phyloP scores from a whole-genome alignment of 2,888 invertebrate genomes.

The Ceramica pisi region DNA sequence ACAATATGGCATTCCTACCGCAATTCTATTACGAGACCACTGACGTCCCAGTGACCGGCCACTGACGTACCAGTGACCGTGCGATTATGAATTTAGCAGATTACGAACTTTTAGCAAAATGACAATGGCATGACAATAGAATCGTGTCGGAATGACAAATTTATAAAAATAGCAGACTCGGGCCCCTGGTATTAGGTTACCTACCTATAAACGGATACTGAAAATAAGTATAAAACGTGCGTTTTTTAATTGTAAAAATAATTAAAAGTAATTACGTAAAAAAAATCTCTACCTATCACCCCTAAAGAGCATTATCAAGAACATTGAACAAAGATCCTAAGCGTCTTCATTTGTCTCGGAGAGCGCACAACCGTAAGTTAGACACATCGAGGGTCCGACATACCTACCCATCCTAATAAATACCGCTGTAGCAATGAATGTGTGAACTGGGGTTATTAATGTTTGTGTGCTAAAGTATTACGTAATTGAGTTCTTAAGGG shows the following conservation, averaged over 20 bases:
- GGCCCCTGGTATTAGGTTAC: no score
- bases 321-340: conserved; percentile 7
- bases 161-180: no score
- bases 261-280: background rate
- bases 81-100: no score
- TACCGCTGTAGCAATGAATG: conserved; percentile 42
- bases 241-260: background rate
- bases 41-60: no score
- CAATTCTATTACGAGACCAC: no score
- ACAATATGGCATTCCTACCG: no score
- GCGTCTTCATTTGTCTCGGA: conserved; percentile 34
- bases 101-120: no score
- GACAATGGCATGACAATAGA: no score
- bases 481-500: conserved; percentile 52
- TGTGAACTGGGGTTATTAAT: conserved; percentile 45
- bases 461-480: conserved; percentile 48
- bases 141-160: no score
- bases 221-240: background rate
- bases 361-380: conserved; percentile 39
- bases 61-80: no score
- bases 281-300: background rate
- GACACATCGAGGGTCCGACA: conserved; percentile 33
- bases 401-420: conserved; percentile 37
- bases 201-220: no score
- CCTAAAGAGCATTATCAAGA: conserved; percentile 5